A percentile compares a stretch with the other conserved stretches of the same genome.
Evolutionary conservation across 2,113 vertebrate genomes (phyloP).

Genomic region (Mustela nigripes): DNA sequence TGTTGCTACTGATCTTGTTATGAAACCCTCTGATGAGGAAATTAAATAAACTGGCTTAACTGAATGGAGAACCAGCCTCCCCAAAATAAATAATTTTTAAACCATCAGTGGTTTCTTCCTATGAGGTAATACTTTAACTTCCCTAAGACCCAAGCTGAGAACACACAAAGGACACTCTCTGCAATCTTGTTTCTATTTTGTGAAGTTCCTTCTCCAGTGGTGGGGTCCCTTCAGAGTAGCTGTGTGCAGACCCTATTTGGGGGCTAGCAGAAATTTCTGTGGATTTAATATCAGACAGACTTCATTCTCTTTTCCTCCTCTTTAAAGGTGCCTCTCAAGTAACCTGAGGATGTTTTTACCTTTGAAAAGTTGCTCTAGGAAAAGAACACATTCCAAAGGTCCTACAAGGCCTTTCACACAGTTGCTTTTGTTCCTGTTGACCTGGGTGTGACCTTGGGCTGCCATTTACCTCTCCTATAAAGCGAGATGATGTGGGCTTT

Average conservation of each 20-base stretch:
- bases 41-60: not conserved
- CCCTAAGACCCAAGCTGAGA: not conserved
- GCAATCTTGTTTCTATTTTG: not conserved
- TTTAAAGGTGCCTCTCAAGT: not conserved
- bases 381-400: not conserved
- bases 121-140: not conserved
- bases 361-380: not conserved
- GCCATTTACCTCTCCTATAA: not conserved
- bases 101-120: not conserved
- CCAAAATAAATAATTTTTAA: not conserved
- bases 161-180: not conserved
- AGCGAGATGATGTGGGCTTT: not conserved
- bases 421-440: not conserved
- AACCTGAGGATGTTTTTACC: not conserved
- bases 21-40: not conserved
- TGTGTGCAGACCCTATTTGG: not conserved
- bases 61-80: not conserved
- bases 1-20: not conserved
- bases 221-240: not conserved
- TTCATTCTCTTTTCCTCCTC: not conserved
- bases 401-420: not conserved
- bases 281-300: not conserved
- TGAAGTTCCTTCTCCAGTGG: not conserved
- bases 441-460: not conserved
- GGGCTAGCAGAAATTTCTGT: not conserved